phyloP scores from a whole-genome alignment of 2,113 vertebrate species.

The Cyrtonyx montezumae region DNA sequence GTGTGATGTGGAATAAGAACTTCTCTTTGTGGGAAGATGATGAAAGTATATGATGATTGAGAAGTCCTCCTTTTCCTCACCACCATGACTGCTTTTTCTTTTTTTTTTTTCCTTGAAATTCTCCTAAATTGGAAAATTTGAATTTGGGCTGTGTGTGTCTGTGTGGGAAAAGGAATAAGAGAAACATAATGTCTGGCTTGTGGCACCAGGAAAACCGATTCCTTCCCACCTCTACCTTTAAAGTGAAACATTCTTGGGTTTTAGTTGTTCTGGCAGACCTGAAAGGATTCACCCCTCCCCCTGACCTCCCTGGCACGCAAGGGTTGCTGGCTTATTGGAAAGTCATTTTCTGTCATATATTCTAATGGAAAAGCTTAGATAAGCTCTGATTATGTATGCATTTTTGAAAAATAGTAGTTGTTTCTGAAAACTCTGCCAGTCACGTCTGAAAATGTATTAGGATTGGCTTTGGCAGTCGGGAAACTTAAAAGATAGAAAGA shows the following conservation, averaged over 20 bases:
- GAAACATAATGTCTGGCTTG: not conserved
- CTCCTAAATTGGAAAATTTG: not conserved
- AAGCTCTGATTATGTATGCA: not conserved
- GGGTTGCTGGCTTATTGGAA: conserved; percentile 57
- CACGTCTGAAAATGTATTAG: conserved; percentile 22
- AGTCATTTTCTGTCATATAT: conserved; percentile 60
- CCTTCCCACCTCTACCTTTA: conserved; percentile 24
- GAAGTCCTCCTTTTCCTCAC: not conserved
- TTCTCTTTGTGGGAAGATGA: not conserved
- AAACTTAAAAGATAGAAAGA: conserved; percentile 3
- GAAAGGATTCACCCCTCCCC: conserved; percentile 48
- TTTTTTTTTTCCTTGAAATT: not conserved
- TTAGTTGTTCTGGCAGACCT: conserved; percentile 57
- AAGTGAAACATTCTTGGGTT: conserved; percentile 42
- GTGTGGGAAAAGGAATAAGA: not conserved
- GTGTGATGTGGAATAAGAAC: not conserved
- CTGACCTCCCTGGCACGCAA: conserved; percentile 35
- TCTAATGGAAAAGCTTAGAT: conserved; percentile 61
- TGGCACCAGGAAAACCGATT: conserved; percentile 27
- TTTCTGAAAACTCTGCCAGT: conserved; percentile 32
- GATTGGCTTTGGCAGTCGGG: not conserved
- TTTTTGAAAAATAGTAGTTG: conserved; percentile 6
- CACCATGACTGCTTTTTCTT: not conserved
- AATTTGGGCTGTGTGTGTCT: not conserved
- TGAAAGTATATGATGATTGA: not conserved